Evolutionary conservation across 2,888 invertebrate species (phyloP).

Genomic region (Andrena camellia): DNA sequence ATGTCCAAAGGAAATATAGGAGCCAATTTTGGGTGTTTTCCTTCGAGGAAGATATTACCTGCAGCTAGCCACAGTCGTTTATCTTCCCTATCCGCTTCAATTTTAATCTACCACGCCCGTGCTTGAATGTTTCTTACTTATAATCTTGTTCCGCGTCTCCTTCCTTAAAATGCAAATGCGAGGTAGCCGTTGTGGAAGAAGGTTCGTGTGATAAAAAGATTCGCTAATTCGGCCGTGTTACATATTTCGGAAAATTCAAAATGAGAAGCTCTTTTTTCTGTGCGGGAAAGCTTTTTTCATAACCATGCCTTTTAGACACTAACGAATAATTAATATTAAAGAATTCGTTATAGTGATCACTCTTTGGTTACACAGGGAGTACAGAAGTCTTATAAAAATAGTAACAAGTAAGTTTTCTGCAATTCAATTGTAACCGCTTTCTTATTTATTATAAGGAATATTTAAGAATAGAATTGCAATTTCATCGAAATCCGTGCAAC

Average conservation of each 20-base stretch:
- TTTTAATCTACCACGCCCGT: conserved; percentile 54
- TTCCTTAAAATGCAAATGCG: conserved; percentile 67
- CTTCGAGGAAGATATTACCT: conserved; percentile 21
- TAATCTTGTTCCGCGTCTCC: conserved; percentile 50
- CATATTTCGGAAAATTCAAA: conserved; percentile 33
- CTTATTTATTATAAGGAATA: no score
- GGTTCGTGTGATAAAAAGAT: conserved; percentile 41
- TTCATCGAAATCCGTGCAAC: no score
- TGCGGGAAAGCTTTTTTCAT: not conserved
- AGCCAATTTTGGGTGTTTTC: conserved; percentile 35
- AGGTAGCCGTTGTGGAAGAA: conserved; percentile 36
- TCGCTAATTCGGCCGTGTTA: conserved; percentile 39
- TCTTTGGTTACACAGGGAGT: no score
- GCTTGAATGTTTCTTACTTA: conserved; percentile 56
- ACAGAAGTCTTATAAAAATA: no score
- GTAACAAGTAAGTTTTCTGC: no score
- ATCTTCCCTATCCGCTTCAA: conserved; percentile 36
- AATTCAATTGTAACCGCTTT: no score
- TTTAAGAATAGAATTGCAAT: no score
- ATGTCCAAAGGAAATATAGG: conserved; percentile 19
- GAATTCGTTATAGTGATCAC: no score
- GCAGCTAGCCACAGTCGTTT: conserved; percentile 33
- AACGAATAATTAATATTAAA: no score
- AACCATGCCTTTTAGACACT: not conserved
- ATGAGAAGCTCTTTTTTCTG: not conserved